Evolutionary conservation across 2,113 vertebrate species (phyloP).

Genomic region (Dendrocopos noguchii): DNA sequence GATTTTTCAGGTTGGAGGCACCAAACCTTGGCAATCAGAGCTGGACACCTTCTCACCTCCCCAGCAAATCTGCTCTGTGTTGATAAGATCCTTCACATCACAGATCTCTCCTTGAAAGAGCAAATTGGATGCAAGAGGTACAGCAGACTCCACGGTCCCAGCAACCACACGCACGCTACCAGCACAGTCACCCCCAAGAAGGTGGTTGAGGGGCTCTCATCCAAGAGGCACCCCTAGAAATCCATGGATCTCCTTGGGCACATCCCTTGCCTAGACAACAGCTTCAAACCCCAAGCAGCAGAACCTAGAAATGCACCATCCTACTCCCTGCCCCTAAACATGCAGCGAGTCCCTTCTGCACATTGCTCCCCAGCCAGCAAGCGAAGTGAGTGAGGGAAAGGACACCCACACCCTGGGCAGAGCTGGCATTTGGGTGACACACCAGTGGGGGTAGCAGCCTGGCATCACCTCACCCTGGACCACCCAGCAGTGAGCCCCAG

Average conservation of each 20-base stretch:
- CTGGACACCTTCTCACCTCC: not conserved
- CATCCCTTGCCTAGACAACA: not conserved
- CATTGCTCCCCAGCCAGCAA: fast-evolving
- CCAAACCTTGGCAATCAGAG: not conserved
- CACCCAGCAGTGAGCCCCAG: fast-evolving
- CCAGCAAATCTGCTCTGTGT: not conserved
- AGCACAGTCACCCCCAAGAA: not conserved
- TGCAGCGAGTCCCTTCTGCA: too few relatives aligned
- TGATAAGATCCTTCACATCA: not conserved
- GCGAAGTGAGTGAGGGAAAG: not conserved
- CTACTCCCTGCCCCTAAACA: not conserved
- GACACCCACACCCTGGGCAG: not conserved
- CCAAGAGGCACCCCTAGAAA: not conserved
- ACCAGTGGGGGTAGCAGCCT: not conserved
- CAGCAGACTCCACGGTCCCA: not conserved
- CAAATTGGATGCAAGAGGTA: not conserved
- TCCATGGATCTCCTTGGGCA: not conserved
- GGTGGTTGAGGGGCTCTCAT: not conserved
- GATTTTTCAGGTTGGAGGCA: not conserved
- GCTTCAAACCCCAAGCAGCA: not conserved
- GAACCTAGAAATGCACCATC: not conserved
- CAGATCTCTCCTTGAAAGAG: not conserved
- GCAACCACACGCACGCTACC: not conserved
- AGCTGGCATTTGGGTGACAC: fast-evolving
- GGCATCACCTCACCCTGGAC: fast-evolving